phyloP scores from a whole-genome alignment of 2,797 vertebrate genomes.

The Hybognathus amarus region DNA sequence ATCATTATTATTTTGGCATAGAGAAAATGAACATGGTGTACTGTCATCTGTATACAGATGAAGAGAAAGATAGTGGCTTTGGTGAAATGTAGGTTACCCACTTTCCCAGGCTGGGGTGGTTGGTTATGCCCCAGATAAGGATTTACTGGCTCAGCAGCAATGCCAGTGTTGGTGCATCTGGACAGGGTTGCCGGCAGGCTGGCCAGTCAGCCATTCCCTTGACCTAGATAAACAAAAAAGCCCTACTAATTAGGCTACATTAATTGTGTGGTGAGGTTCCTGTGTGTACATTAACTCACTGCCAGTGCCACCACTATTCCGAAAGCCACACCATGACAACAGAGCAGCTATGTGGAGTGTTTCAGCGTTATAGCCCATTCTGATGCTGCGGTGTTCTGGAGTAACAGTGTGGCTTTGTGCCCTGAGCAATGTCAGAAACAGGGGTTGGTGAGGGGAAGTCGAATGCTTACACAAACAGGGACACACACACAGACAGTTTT shows the following conservation, averaged over 20 bases:
- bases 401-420: slow-evolving; percentile 66
- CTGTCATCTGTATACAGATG: slow-evolving; percentile 46
- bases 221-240: slow-evolving; percentile 66
- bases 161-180: slow-evolving; percentile 13
- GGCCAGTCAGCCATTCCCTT: slow-evolving; percentile 41
- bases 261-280: slow-evolving; percentile 24
- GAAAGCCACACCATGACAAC: slow-evolving; percentile 29
- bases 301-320: neutral
- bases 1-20: neutral
- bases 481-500: neutral
- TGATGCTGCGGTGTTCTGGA: neutral
- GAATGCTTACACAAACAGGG: too few species aligned
- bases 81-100: slow-evolving; percentile 70
- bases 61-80: slow-evolving; percentile 56
- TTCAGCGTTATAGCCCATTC: slow-evolving; percentile 31
- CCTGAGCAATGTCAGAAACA: slow-evolving; percentile 15
- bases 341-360: slow-evolving; percentile 23
- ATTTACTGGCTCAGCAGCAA: slow-evolving; percentile 57
- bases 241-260: slow-evolving; percentile 39
- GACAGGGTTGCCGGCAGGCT: slow-evolving; percentile 34
- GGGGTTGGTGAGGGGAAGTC: slow-evolving; percentile 38
- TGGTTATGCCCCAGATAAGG: slow-evolving; percentile 63
- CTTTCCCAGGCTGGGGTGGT: slow-evolving; percentile 32
- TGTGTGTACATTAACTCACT: slow-evolving; percentile 28
- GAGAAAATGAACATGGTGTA: slow-evolving; percentile 15